Evolutionary conservation across 2,888 invertebrate species (phyloP).

Genomic region (Cephonodes hylas): DNA sequence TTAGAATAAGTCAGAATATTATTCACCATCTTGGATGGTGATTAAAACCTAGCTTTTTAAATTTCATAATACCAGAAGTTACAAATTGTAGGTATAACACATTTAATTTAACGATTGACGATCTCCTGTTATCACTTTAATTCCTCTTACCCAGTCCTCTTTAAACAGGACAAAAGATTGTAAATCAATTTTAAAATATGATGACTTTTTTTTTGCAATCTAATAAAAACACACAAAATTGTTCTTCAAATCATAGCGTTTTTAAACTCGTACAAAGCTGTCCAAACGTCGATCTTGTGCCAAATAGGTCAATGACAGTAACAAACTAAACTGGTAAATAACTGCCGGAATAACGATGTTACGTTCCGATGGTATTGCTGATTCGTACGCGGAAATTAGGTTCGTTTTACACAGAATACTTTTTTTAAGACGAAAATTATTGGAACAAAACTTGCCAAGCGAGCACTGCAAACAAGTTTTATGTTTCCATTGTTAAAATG

Average conservation of each 20-base stretch:
- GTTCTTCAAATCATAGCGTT: neutral
- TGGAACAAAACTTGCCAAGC: no score
- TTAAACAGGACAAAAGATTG: no score
- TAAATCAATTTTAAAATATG: no score
- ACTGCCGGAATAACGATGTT: slow-evolving; percentile 31
- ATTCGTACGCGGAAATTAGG: slow-evolving; percentile 11
- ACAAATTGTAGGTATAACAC: no score
- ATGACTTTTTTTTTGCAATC: no score
- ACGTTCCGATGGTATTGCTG: slow-evolving; percentile 17
- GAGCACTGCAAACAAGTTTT: neutral
- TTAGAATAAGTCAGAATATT: no score
- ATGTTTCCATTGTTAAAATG: neutral
- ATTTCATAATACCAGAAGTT: no score
- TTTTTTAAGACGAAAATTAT: neutral
- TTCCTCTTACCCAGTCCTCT: no score
- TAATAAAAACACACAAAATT: neutral
- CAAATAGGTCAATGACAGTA: slow-evolving; percentile 62
- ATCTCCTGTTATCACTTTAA: no score
- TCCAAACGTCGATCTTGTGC: slow-evolving; percentile 47
- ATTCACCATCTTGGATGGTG: no score
- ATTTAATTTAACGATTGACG: no score
- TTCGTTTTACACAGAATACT: neutral
- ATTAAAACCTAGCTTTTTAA: no score
- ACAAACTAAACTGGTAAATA: slow-evolving; percentile 39
- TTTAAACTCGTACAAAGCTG: neutral